A percentile compares a stretch with the other conserved stretches of the same genome.
Conservation (phyloP, 2,888 invertebrate genomes). For the Leuctra nigra region DNA sequence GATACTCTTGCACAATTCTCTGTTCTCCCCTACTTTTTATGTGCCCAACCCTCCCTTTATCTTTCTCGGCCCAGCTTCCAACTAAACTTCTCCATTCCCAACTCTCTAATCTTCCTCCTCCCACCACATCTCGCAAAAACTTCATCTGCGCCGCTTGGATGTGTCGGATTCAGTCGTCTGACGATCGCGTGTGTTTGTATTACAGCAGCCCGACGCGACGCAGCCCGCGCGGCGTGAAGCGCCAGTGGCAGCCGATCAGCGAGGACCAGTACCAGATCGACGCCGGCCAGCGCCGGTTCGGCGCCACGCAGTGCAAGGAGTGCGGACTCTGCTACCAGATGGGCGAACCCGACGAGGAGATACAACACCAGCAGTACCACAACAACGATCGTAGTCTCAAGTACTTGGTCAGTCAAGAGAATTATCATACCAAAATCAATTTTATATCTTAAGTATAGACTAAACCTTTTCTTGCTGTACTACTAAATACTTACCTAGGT, state of each 20-base stretch:
- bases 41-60: no score
- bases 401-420: conserved; percentile 58
- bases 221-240: not conserved
- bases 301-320: conserved; percentile 63
- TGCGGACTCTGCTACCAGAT: conserved; percentile 67
- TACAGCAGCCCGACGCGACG: not conserved
- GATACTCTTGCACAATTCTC: no score
- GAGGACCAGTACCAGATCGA: conserved; percentile 69
- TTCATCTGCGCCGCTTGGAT: no score
- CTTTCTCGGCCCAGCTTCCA: no score
- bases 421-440: no score
- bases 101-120: no score
- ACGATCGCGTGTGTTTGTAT: no score
- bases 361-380: conserved; percentile 66
- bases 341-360: conserved; percentile 74
- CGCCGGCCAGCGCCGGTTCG: conserved; percentile 76
- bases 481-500: not conserved
- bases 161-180: no score
- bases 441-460: no score
- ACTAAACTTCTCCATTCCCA: no score
- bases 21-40: no score
- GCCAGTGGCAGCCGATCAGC: conserved; percentile 18
- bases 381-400: conserved; percentile 56
- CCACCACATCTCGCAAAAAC: no score
- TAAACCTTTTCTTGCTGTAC: not conserved